Conservation (phyloP, 2,113 vertebrate species). For the Myotis davidii region DNA sequence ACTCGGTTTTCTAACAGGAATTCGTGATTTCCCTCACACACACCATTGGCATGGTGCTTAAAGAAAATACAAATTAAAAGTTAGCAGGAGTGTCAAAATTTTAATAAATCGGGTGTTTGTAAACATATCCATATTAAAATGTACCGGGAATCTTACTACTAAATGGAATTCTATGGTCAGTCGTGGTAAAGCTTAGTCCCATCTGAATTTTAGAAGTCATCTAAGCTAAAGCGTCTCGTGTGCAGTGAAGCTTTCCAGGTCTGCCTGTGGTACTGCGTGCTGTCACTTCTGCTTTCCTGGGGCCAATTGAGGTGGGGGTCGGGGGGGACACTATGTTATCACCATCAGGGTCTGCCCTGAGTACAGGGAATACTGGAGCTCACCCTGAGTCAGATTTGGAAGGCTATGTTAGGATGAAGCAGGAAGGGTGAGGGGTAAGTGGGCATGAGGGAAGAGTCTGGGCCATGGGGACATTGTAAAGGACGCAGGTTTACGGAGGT, state of each 20-base stretch:
- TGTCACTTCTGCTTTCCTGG: background rate
- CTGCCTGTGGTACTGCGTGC: background rate
- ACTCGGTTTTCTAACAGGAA: background rate
- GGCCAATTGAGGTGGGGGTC: background rate
- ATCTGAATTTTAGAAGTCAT: background rate
- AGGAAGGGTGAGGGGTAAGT: too few species aligned
- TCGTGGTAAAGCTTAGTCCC: background rate
- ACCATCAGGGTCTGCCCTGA: background rate
- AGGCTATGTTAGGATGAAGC: background rate
- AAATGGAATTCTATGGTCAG: background rate
- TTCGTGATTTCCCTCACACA: background rate
- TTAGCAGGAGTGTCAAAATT: background rate
- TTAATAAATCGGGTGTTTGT: background rate
- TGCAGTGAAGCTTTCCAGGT: background rate
- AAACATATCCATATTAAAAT: background rate
- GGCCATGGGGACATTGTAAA: background rate
- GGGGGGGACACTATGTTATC: background rate
- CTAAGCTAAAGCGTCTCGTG: background rate
- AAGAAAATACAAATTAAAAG: background rate
- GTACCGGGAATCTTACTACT: background rate
- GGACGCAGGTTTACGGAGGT: background rate
- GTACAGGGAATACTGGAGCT: background rate
- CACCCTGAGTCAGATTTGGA: background rate
- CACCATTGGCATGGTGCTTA: background rate
- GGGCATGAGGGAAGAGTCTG: background rate